Evolutionary conservation across 2,797 vertebrate species (phyloP), one percentile per base, ranked within the genome.

Genomic region (Hirundo rustica): DNA sequence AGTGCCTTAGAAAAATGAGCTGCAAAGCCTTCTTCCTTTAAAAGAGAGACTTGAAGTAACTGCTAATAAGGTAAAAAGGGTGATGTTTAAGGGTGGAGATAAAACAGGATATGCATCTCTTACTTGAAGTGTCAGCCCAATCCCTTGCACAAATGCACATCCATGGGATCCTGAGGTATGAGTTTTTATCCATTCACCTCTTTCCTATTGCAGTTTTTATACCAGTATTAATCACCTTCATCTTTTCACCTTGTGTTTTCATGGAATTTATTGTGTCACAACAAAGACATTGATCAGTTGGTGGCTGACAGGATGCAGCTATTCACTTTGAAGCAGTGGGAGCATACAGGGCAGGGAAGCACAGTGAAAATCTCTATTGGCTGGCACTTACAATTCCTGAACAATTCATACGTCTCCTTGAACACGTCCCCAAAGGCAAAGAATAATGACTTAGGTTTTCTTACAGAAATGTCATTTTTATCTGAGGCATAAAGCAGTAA

Each of bases 1-100:
- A 97, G 96, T 97, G 94, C 93, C 94, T 96, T 91, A 77, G 95
- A 96, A 97, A 96, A 97, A 96, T 79, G 91, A 97, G 95, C 87
- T 88, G 51, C 58, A 45, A 84, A 68, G 80, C 61, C 75, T 95
- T 89, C 54, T 93, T 96, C 53, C 21, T 81, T 92, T 96, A 80
- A 81, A 72, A 83, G 88, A 94, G 72, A 88, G 60, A 92, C 44
- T 85, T 32, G 53, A 84, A 76, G 25, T 83, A 93, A 88, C 47
- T 66, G 58, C 67, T 95, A 91, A 54, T 67, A 91, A 80, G 55
- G 30, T 81, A 81, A 85, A 74, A 94, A 26, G 22, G 15, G 17
- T 55, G 11, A 60, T 38, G 22, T 62, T 78, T 92, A 80, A 72
- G 18, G n/a, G 16, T 83, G 40, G 7, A 26, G 13, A 64, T 72